Evolutionary conservation across 2,113 vertebrate species (phyloP).

Genomic region (Zosterops borbonicus): DNA sequence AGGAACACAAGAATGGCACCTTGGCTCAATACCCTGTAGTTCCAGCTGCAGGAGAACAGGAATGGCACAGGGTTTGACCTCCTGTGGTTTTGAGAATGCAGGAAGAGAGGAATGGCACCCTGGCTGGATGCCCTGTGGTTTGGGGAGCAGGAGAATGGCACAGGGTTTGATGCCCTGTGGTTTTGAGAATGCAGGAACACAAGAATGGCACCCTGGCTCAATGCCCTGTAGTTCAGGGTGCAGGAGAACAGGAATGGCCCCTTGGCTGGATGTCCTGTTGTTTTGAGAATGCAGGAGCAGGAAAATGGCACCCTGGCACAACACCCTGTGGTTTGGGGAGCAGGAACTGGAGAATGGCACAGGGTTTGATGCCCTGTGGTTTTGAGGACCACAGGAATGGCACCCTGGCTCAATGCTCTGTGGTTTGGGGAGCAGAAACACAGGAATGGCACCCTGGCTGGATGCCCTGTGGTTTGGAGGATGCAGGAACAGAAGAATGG

Average conservation of each 20-base stretch:
- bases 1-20: not conserved
- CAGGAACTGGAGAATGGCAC: not conserved
- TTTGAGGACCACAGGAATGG: not conserved
- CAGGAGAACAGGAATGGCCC: fast-evolving
- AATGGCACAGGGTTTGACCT: too few species aligned
- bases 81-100: fast-evolving
- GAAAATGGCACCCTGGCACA: not conserved
- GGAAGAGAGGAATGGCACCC: not conserved
- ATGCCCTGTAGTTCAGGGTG: not conserved
- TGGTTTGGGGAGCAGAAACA: not conserved
- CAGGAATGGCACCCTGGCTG: fast-evolving
- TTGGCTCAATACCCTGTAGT: not conserved
- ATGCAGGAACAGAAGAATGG: not conserved
- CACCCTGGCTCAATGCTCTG: not conserved
- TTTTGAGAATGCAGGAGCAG: fast-evolving
- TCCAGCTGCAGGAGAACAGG: too few species aligned
- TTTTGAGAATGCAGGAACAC: not conserved
- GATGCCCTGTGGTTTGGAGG: fast-evolving
- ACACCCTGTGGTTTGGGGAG: not conserved
- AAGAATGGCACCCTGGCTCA: not conserved
- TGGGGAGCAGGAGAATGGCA: too few species aligned
- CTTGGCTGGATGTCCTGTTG: too few species aligned
- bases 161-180: too few species aligned
- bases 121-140: too few species aligned
- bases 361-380: not conserved